Conservation (phyloP, 2,113 vertebrate species). For the Labrus mixtus region DNA sequence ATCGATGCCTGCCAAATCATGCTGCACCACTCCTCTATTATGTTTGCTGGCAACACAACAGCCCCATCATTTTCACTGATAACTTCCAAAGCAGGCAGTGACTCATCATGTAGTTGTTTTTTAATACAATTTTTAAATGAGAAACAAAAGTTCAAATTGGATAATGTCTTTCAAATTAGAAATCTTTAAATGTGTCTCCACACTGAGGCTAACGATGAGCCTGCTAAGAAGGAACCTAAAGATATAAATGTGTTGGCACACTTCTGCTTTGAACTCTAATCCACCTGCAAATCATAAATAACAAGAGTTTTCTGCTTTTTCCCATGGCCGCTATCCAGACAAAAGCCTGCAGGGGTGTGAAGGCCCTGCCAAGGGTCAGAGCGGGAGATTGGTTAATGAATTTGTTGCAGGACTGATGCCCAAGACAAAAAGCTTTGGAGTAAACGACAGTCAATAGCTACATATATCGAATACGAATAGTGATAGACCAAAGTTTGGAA, state of each 20-base stretch:
- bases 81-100: too few species aligned
- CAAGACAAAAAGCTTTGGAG: constrained; percentile 10
- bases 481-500: background rate
- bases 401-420: constrained; percentile 52
- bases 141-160: background rate
- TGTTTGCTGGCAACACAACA: too few species aligned
- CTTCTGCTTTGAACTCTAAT: constrained; percentile 62
- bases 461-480: background rate
- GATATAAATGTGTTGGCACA: constrained; percentile 61
- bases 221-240: constrained; percentile 12
- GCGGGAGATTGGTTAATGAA: constrained; percentile 60
- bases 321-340: constrained; percentile 62
- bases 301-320: constrained; percentile 58
- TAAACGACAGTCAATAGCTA: too few species aligned
- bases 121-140: background rate
- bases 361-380: constrained; percentile 53
- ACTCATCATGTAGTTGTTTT: background rate
- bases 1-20: too few species aligned
- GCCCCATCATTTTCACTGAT: too few species aligned
- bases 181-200: background rate
- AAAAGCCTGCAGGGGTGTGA: constrained; percentile 49
- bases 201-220: constrained; percentile 11
- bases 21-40: too few species aligned
- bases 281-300: constrained; percentile 82
- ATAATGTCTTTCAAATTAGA: background rate